phyloP scores from a whole-genome alignment of 64 coral and sea anemone species.

The Astreopora myriophthalma region DNA sequence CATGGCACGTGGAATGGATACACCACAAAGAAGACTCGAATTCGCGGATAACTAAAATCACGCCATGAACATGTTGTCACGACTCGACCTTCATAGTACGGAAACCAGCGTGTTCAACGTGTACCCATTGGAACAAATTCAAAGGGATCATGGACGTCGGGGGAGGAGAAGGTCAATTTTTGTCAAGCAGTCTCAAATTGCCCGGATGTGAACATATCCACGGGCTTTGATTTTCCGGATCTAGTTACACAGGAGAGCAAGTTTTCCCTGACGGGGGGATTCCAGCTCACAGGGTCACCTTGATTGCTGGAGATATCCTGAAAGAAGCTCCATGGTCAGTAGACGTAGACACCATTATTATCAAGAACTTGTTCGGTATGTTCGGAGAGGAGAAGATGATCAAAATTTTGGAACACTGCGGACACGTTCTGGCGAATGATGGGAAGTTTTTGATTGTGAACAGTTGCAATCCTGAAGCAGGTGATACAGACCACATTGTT shows the following conservation, averaged over 20 bases:
- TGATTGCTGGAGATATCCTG: conserved; percentile 5
- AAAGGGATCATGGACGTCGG: conserved; percentile 48
- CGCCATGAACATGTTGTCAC: conserved; percentile 30
- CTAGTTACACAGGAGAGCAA: background rate
- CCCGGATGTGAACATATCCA: conserved; percentile 50
- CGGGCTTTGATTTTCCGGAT: conserved; percentile 36
- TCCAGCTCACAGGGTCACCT: background rate
- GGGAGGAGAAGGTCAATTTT: conserved; percentile 33
- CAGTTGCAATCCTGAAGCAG: background rate
- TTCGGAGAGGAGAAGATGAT: conserved; percentile 24
- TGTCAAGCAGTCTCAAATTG: conserved; percentile 7
- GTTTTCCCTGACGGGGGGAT: background rate
- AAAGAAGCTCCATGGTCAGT: background rate
- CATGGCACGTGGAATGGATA: background rate
- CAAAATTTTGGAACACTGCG: conserved; percentile 40
- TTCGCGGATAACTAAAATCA: conserved; percentile 7
- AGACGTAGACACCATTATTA: conserved; percentile 40
- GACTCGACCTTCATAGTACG: background rate
- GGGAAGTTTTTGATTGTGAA: conserved; percentile 35
- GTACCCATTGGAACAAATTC: conserved; percentile 32
- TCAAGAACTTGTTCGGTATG: conserved; percentile 13
- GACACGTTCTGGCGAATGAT: background rate
- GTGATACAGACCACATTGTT: conserved; percentile 1
- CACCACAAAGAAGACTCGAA: conserved; percentile 1
- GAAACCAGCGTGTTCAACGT: background rate